A percentile compares a stretch with the other conserved stretches of the same genome.
phyloP scores from a whole-genome alignment of 1,140 invertebrate species.

The Drosophila littoralis region DNA sequence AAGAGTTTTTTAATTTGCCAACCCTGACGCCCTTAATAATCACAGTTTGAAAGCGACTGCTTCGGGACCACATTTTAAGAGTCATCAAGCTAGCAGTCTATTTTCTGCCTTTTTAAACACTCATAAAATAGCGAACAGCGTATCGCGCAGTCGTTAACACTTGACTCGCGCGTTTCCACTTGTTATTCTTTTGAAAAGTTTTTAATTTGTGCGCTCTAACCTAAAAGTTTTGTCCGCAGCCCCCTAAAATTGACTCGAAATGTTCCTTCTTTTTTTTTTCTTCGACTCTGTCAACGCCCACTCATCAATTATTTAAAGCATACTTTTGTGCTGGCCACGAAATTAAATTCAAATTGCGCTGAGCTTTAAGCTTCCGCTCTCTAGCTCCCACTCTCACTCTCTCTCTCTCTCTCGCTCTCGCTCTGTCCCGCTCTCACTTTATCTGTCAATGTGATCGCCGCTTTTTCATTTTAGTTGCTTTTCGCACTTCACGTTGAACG shows the following conservation, averaged over 20 bases:
- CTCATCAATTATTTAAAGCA: slow-evolving; percentile 36
- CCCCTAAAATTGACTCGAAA: not conserved
- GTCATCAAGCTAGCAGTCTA: too few relatives aligned
- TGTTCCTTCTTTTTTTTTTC: not conserved
- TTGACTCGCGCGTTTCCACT: too few relatives aligned
- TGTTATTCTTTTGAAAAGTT: not conserved
- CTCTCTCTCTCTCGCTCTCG: not conserved
- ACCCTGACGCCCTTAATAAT: too few relatives aligned
- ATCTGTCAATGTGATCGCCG: slow-evolving; percentile 12
- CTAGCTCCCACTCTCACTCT: not conserved
- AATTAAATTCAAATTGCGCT: slow-evolving; percentile 18
- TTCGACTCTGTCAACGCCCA: slow-evolving; percentile 5
- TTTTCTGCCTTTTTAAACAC: too few relatives aligned
- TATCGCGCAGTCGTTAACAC: too few relatives aligned
- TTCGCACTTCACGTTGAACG: slow-evolving; percentile 14
- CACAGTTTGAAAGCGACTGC: too few relatives aligned
- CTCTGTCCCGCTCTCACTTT: not conserved
- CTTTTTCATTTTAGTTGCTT: slow-evolving; percentile 46
- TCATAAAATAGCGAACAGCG: too few relatives aligned
- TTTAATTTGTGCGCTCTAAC: not conserved
- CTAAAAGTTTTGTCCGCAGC: not conserved
- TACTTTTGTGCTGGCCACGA: slow-evolving; percentile 40
- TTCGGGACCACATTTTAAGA: too few relatives aligned
- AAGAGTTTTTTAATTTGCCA: too few relatives aligned
- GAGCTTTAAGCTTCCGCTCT: slow-evolving; percentile 24